Base-by-base conservation (phyloP, 2,113 vertebrate genomes). In the Spermophilus dauricus region DNA sequence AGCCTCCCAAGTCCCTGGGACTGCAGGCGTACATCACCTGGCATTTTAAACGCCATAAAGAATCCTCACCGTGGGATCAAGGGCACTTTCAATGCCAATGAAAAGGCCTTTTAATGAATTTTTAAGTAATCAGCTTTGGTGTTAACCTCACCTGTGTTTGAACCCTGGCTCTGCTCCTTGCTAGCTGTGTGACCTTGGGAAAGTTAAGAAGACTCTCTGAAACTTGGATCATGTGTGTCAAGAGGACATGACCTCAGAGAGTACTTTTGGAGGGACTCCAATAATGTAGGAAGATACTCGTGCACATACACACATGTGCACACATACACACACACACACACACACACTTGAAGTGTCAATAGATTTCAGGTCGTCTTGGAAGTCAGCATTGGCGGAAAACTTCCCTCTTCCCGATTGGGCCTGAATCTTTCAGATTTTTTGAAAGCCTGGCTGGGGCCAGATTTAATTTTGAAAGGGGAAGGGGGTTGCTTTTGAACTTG, bases 401-500 rank as follows among this genome's bases (percentile, higher is more conserved):
- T 85, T 95, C 97, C 89, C 58, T 97, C 95, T 89, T 76, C 77
- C 84, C 0, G 0, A 63, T 48, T 73, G 37, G 85, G 34, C 80
- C 85, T 85, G 96, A 91, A 97, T 97, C 86, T 88, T 96, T 94
- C 91, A 98, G 96, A 83, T 73, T 97, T 73, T 97, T 88, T 48
- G 69, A 97, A 97, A 97, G 81, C 94, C 78, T 89, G 67, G 42
- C 90, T 67, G 2, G 76, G 86, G 76, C 94, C 90, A 83, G 95
- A 94, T 97, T 98, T 96, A 95, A 97, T 97, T 98, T 96, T 95
- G 88, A 94, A 96, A 90, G 81, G 61, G 61, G 63, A 77, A 87
- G 72, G 51, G 73, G 61, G 34, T 4, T 91, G 96, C 95, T 96
- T 97, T 98, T 97, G 97, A 98, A 98, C 96, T 97, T 97, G 92